Conservation (phyloP, 2,113 vertebrate genomes). For the Catharus bicknelli region DNA sequence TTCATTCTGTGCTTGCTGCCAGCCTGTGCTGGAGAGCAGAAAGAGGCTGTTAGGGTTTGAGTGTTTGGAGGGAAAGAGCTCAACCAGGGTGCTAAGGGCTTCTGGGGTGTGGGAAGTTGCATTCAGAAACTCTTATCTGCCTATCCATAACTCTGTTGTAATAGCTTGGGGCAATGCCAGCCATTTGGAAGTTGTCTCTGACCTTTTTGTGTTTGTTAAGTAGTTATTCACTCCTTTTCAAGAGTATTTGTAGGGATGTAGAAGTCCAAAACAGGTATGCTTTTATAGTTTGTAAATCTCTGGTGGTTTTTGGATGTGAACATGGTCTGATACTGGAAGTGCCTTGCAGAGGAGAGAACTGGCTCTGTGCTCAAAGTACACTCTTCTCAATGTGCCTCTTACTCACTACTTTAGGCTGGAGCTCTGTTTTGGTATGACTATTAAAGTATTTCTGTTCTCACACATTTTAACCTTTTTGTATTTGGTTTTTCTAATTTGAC, state of each 20-base stretch:
- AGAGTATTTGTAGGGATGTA: not conserved
- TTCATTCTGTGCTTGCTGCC: not conserved
- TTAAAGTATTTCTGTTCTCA: not conserved
- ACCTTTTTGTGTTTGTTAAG: not conserved
- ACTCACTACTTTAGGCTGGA: not conserved
- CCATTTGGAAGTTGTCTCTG: not conserved
- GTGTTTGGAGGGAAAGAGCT: not conserved
- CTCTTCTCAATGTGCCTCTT: not conserved
- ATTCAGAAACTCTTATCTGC: not conserved
- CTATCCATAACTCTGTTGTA: not conserved
- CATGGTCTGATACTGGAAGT: not conserved
- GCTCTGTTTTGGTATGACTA: not conserved
- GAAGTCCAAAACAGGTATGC: not conserved
- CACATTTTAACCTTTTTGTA: not conserved
- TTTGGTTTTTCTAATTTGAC: not conserved
- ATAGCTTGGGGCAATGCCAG: not conserved
- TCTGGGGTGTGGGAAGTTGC: not conserved
- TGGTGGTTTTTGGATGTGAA: not conserved
- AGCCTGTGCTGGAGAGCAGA: not conserved
- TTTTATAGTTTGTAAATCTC: not conserved
- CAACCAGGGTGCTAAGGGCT: not conserved
- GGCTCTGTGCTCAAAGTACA: not conserved
- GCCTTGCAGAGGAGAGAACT: not conserved
- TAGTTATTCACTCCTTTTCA: not conserved
- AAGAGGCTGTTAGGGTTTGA: not conserved